These are phyloP conservation scores for Drosophila cardini DNA, from an alignment of 1,140 invertebrate species.

Conservation along the genomic window DNA sequence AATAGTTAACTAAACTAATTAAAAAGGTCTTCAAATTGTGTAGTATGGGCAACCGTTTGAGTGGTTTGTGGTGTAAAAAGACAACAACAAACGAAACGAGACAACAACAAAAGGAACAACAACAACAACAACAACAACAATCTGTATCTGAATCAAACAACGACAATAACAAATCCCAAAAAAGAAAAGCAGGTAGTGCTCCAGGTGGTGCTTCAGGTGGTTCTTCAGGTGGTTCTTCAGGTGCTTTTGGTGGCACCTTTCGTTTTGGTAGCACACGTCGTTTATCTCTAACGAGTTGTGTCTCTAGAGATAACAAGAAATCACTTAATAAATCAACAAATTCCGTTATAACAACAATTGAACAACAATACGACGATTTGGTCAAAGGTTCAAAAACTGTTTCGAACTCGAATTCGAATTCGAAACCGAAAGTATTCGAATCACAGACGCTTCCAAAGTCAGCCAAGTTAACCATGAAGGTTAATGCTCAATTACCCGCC, in stretches of 20 bases:
- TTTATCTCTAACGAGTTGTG: constrained; percentile 67
- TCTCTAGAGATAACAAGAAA: constrained; percentile 61
- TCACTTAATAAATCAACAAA: constrained; percentile 19
- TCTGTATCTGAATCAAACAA: not conserved
- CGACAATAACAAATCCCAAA: constrained; percentile 49
- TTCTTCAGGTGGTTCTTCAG: constrained; percentile 30
- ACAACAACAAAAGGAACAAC: too few species aligned
- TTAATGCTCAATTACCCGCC: constrained; percentile 39
- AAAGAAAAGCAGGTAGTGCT: constrained; percentile 53
- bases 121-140: constrained; percentile 18
- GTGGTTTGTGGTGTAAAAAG: constrained; percentile 83
- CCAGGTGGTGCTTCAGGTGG: constrained; percentile 44
- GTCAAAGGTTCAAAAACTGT: not conserved
- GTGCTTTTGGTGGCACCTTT: constrained; percentile 61
- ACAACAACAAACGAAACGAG: constrained; percentile 69
- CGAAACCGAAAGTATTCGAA: not conserved
- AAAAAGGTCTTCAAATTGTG: constrained; percentile 31
- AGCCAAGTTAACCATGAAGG: constrained; percentile 43
- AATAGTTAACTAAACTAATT: constrained; percentile 2
- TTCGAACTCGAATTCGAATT: not conserved
- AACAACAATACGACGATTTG: constrained; percentile 36
- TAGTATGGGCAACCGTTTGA: constrained; percentile 83
- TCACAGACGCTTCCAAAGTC: constrained; percentile 21
- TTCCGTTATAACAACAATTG: constrained; percentile 32
- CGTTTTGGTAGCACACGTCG: constrained; percentile 70